Base-by-base conservation (phyloP, 2,797 vertebrate species). In the Pteronotus mesoamericanus region DNA sequence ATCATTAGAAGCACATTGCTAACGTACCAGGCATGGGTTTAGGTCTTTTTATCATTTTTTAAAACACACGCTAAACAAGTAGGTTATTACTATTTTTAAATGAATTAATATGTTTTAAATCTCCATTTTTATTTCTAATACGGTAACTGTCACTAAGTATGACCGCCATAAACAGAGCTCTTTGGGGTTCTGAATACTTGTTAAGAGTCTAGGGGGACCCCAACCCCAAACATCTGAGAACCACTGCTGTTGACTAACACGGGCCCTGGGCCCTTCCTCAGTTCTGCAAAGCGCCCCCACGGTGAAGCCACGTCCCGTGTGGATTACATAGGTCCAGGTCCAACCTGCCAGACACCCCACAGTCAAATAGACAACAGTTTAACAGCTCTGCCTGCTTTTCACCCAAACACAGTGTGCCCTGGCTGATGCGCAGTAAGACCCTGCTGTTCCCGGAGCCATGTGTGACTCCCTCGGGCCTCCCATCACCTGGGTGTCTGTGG, bases 401-500 rank as follows among this genome's bases (percentile, higher is more conserved):
- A 3, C 53, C 26, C 39, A 5, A 5, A 86, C 44, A 37, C 24
- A 4, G 29, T 14, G 6, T 9, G 9, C 15, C 14, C 44, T 34
- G 16, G 42, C 6, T 12, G 16, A 9, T 24, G 14, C 39, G 15
- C 18, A 2, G 5, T 6, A 2, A 11, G 37, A 12, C 19, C 19
- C 64, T 10, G 12, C 37, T 1, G 3, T 21, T 39, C 6, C 18
- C 59, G n/a, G 29, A 5, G 21, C 46, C 0, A 6, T 68, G 32
- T 16, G 2, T 0, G 68, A 11, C 7, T 29, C 39, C 46, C 48
- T 0, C 9, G 19, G 53, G 44, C 44, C 29, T 24, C 85, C 57
- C 14, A 1, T 2, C 2, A 11, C 46, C 16, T 14, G 34, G 44
- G 19, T 21, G 5, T 34, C 71, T 2, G 0, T 24, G 1, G 68